Evolutionary conservation across 2,797 vertebrate species (phyloP).

Genomic region (Tokudaia muenninki): DNA sequence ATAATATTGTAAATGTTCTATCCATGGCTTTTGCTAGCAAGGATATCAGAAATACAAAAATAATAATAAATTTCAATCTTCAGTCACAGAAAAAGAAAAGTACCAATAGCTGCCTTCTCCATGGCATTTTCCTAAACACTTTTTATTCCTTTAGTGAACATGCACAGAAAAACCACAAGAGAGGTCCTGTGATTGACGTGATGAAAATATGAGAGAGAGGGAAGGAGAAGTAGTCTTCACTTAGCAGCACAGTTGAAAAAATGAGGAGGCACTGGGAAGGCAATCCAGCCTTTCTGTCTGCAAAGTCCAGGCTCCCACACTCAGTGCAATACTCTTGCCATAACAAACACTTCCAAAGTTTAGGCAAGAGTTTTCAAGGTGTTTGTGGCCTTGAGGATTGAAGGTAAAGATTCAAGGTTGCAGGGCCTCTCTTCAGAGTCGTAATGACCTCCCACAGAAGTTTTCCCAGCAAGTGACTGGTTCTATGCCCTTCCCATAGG

Average conservation of each 20-base stretch:
- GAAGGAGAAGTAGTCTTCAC: neutral
- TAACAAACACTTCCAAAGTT: neutral
- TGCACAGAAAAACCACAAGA: neutral
- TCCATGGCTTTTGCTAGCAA: neutral
- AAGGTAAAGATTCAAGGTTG: neutral
- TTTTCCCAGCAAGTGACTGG: neutral
- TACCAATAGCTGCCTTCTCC: neutral
- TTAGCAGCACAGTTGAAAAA: neutral
- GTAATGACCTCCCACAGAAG: neutral
- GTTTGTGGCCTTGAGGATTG: neutral
- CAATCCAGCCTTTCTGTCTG: neutral
- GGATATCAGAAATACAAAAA: neutral
- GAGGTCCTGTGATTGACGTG: neutral
- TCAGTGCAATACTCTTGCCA: fast-evolving
- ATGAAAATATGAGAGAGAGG: neutral
- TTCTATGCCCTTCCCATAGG: no score
- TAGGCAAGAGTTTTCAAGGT: neutral
- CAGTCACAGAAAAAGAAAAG: neutral
- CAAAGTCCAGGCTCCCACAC: fast-evolving
- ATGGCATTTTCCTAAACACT: conserved; percentile 22
- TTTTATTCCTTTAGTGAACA: neutral
- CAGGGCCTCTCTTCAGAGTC: neutral
- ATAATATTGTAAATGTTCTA: neutral
- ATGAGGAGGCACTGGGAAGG: neutral
- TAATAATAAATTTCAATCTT: neutral